Conservation (phyloP, 2,888 invertebrate species). For the Rotaria sp. region DNA sequence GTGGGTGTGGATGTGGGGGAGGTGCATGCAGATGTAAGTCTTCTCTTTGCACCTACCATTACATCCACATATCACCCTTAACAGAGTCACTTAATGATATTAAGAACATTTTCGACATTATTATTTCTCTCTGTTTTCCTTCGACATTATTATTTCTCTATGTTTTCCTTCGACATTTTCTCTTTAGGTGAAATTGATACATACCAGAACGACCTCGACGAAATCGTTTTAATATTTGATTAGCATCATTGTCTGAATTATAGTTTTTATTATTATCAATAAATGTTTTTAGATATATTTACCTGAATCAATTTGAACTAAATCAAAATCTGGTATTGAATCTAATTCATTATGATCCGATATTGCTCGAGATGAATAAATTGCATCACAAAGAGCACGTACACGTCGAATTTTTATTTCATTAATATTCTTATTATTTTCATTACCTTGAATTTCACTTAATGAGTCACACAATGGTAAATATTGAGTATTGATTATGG, state of each 20-base stretch:
- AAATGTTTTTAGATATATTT: not conserved
- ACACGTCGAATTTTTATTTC: not conserved
- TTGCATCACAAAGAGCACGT: not conserved
- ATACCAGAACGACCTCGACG: not conserved
- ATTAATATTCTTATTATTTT: not conserved
- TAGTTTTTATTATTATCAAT: not conserved
- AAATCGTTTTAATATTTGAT: not conserved
- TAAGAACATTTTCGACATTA: too few relatives aligned
- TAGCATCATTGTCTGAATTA: not conserved
- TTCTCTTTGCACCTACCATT: too few relatives aligned
- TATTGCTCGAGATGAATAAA: not conserved
- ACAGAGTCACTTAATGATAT: too few relatives aligned
- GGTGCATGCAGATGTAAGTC: too few relatives aligned
- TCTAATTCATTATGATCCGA: not conserved
- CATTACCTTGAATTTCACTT: not conserved
- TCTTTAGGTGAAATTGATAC: too few relatives aligned
- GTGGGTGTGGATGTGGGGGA: too few relatives aligned
- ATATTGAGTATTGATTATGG: not conserved
- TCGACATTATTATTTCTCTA: too few relatives aligned
- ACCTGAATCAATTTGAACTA: not conserved
- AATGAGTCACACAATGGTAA: not conserved
- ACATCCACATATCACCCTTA: too few relatives aligned
- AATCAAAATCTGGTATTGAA: conserved; percentile 1
- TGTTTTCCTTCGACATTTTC: too few relatives aligned
- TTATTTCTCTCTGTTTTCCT: too few relatives aligned